A percentile compares a stretch with the other conserved stretches of the same genome.
Evolutionary conservation across 2,888 invertebrate species (phyloP).

Genomic region (Blastobasis adustella): DNA sequence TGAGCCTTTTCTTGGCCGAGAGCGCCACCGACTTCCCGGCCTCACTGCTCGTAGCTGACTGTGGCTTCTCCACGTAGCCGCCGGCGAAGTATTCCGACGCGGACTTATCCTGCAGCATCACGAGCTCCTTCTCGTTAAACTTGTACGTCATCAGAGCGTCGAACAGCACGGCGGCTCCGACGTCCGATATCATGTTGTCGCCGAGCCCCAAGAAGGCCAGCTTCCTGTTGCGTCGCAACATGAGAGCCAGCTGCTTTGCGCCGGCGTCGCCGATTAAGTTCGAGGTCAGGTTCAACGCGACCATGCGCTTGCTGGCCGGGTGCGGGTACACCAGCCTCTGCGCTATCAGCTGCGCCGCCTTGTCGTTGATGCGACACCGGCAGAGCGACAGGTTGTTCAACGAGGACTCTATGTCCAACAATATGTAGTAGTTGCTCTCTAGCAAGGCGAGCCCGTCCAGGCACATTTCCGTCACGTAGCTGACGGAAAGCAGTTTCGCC

Average conservation of each 20-base stretch:
- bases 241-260: neutral
- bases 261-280: neutral
- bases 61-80: neutral
- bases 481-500: neutral
- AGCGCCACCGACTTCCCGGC: neutral
- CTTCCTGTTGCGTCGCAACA: neutral
- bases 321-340: neutral
- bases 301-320: neutral
- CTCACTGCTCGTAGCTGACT: neutral
- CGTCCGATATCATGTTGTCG: neutral
- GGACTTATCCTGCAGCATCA: neutral
- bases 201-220: neutral
- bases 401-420: neutral
- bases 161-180: neutral
- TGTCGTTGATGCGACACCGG: neutral
- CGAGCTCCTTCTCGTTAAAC: neutral
- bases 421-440: neutral
- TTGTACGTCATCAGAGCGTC: neutral
- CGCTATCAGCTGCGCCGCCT: neutral
- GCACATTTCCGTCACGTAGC: slow-evolving; percentile 1
- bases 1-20: neutral
- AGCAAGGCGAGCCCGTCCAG: neutral
- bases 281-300: neutral
- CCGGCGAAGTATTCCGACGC: neutral
- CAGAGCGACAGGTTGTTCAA: neutral